Base-by-base conservation (phyloP, 2,797 vertebrate species). In the Hippocampus kuda region DNA sequence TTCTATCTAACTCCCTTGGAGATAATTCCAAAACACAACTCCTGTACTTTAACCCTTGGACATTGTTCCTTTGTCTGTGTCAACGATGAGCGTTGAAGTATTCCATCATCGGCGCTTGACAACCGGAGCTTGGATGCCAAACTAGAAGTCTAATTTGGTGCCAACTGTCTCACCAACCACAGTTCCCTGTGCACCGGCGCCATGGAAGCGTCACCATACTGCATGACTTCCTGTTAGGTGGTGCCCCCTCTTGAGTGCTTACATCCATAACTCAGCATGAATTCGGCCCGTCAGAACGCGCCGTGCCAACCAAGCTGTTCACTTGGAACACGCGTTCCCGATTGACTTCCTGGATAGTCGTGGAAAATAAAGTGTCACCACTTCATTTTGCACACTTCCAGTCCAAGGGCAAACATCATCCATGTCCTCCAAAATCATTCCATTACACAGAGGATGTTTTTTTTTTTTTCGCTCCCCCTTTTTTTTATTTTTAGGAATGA, bases 401-500 rank as follows among this genome's bases (percentile, higher is more conserved):
- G 30, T 61, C 30, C 30, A 20, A 61, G 59, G 59, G 59, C 59
- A 61, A 61, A 20, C 59, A 61, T 38, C 59, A 61, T 34, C 30
- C 18, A 65, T 75, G 44, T 65, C 63, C 63, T 48, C 46, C 63
- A 65, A 48, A 46, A 65, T 65, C 44, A 64, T 64, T 64, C 62
- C 41, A 64, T 64, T 64, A 64, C 62, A 24, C 20, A 12, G 62
- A 64, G n/a, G 2, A 26, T 41, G 18, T 71, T 49, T 72, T 66
- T 67, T 65, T 53, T 65, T 53, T 0, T 61, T 67, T 65, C 51
- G 2, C 13, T 15, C 56, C 51, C 68, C 62, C 69, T 57, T 46
- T 46, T 22, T 54, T 54, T n/a, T 48, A 1, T 34, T 34, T 34
- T 34, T 79, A 66, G 77, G 73, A 74, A 66, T 84, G 75, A 48